Evolutionary conservation across 2,888 invertebrate genomes (phyloP).

Genomic region (Sepiola atlantica): DNA sequence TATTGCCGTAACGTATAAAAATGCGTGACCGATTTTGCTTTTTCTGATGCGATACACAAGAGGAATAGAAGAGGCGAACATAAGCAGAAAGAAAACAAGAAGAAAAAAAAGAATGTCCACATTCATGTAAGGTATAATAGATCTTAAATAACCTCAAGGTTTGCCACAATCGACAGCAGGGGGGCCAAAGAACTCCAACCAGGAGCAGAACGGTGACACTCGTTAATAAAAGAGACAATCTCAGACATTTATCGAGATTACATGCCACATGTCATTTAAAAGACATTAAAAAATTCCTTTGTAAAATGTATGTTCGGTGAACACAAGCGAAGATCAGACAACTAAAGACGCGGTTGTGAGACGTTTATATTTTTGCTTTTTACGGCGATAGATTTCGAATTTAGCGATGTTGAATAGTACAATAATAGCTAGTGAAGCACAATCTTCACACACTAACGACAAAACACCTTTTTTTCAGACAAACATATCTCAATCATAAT

Average conservation of each 20-base stretch:
- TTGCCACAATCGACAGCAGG: not conserved
- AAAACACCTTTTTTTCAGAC: too few species aligned
- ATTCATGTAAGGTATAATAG: not conserved
- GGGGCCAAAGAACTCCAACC: not conserved
- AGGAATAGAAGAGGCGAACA: not conserved
- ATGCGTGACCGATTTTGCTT: not conserved
- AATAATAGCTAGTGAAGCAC: too few species aligned
- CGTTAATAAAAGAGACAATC: not conserved
- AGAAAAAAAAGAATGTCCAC: not conserved
- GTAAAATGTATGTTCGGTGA: not conserved
- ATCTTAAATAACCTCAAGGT: not conserved
- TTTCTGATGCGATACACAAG: not conserved
- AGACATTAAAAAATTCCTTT: not conserved
- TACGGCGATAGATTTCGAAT: too few species aligned
- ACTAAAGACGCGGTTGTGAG: not conserved
- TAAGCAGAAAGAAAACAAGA: too few species aligned
- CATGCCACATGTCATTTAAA: not conserved
- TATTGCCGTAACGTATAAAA: not conserved
- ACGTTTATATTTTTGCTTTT: not conserved
- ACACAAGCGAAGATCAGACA: not conserved
- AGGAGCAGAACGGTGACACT: conserved; percentile 1
- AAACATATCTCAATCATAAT: too few species aligned
- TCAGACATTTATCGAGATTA: not conserved
- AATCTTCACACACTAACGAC: too few species aligned
- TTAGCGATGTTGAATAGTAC: too few species aligned